Conservation (phyloP, 2,113 vertebrate species). For the Gobius niger region DNA sequence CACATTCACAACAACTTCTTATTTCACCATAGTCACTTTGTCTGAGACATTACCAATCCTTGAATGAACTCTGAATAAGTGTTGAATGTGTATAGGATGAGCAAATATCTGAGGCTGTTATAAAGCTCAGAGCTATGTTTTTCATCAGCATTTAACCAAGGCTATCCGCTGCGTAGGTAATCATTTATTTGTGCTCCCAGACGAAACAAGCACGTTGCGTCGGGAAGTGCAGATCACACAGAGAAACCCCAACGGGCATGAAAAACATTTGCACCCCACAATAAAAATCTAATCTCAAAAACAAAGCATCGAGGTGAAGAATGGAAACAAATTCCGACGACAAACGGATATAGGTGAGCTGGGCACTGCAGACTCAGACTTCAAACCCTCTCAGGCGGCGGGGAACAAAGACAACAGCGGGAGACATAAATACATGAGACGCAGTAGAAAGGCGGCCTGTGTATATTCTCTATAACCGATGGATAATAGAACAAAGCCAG, state of each 20-base stretch:
- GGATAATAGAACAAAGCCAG: slow-evolving; percentile 36
- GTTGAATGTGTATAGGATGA: slow-evolving; percentile 2
- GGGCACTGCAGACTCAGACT: slow-evolving; percentile 39
- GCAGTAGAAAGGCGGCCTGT: neutral
- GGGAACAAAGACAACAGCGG: slow-evolving; percentile 31
- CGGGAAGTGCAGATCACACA: slow-evolving; percentile 28
- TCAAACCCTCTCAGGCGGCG: slow-evolving; percentile 25
- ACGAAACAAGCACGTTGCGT: slow-evolving; percentile 9
- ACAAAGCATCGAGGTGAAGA: slow-evolving; percentile 33
- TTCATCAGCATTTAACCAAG: slow-evolving; percentile 20
- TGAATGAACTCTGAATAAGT: neutral
- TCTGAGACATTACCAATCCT: neutral
- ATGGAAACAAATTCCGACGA: slow-evolving; percentile 42
- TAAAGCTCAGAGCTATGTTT: slow-evolving; percentile 9
- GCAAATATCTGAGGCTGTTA: slow-evolving; percentile 8
- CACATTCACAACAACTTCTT: neutral
- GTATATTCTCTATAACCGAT: slow-evolving; percentile 15
- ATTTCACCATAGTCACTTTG: neutral
- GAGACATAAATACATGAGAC: slow-evolving; percentile 29
- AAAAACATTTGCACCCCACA: slow-evolving; percentile 19
- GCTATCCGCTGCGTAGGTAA: slow-evolving; percentile 15
- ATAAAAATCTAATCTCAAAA: slow-evolving; percentile 19
- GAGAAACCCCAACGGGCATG: slow-evolving; percentile 20
- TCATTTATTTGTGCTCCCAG: slow-evolving; percentile 29
- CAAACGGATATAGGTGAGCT: slow-evolving; percentile 30